phyloP scores from a whole-genome alignment of 2,797 vertebrate genomes.

The Hipposideros larvatus region DNA sequence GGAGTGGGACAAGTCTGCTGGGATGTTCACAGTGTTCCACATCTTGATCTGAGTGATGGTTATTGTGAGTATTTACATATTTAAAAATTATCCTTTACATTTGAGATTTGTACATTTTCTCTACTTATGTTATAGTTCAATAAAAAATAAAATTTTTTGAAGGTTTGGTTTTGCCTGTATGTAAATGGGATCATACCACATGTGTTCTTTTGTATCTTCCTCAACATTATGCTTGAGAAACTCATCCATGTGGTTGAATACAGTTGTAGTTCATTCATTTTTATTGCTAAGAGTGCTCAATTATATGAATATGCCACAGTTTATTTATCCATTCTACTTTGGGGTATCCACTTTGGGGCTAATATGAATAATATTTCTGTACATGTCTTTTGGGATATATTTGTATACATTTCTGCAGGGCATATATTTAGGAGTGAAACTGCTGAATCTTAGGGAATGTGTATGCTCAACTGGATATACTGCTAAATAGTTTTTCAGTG shows the following conservation, averaged over 20 bases:
- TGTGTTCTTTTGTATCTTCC: neutral
- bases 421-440: neutral
- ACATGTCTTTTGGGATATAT: neutral
- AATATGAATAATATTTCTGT: neutral
- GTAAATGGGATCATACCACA: neutral
- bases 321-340: neutral
- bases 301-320: neutral
- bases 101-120: slow-evolving; percentile 24
- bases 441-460: neutral
- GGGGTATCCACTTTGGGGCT: neutral
- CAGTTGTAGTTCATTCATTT: neutral
- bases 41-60: neutral
- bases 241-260: neutral
- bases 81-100: neutral
- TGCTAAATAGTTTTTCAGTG: neutral
- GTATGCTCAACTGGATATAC: neutral
- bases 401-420: neutral
- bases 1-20: neutral
- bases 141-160: neutral
- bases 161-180: neutral
- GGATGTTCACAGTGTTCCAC: neutral
- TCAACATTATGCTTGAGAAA: neutral
- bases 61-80: neutral
- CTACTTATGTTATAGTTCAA: neutral
- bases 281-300: neutral